Percentiles rank a stretch among this genome's conserved stretches.
Conservation (phyloP, 1,140 invertebrate genomes). For the Ceratitis capitata region DNA sequence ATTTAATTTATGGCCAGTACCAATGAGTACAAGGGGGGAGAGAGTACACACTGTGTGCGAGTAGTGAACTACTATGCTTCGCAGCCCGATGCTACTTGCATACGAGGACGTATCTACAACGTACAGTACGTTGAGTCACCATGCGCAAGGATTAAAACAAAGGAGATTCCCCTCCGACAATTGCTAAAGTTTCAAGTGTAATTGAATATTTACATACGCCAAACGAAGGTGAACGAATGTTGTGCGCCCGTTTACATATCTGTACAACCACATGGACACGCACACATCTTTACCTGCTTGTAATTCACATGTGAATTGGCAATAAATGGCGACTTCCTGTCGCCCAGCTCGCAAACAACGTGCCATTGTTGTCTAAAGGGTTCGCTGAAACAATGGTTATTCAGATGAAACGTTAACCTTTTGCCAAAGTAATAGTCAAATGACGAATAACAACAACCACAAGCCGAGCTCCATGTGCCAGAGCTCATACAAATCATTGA, state of each 20-base stretch:
- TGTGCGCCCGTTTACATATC: slow-evolving; percentile 43
- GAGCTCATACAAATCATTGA: slow-evolving; percentile 5
- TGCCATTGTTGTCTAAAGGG: background rate
- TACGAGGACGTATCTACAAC: too few relatives aligned
- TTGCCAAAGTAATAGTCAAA: slow-evolving; percentile 22
- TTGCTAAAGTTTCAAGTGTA: slow-evolving; percentile 37
- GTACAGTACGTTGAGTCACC: background rate
- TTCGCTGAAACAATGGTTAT: background rate
- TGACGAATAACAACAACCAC: background rate
- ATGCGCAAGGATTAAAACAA: background rate
- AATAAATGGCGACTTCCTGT: background rate
- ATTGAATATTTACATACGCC: slow-evolving; percentile 41
- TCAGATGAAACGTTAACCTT: background rate
- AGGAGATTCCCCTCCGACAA: background rate
- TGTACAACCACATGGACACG: background rate
- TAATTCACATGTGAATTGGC: background rate
- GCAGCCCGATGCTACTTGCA: background rate
- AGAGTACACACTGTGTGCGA: background rate
- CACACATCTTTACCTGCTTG: background rate
- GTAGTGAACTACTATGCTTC: background rate
- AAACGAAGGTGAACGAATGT: slow-evolving; percentile 11
- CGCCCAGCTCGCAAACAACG: background rate
- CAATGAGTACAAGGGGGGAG: background rate
- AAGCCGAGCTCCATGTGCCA: background rate
- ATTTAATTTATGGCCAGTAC: slow-evolving; percentile 38